Evolutionary conservation across 2,113 vertebrate genomes (phyloP), one percentile per base, ranked within the genome.

Genomic region (Ranitomeya imitator): DNA sequence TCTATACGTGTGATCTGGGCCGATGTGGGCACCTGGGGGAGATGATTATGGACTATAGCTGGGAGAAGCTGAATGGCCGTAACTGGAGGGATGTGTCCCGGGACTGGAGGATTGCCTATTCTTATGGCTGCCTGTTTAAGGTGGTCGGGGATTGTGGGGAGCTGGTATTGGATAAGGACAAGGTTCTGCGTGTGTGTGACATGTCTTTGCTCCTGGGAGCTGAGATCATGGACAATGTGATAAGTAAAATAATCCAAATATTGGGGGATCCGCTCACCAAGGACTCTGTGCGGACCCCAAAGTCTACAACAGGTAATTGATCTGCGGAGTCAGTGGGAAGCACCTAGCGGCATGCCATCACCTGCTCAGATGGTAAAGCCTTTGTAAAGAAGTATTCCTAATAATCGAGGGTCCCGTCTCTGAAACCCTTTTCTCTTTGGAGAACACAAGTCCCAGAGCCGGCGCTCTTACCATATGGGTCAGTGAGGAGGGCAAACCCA

Each of bases 161-260:
- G 14, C 77, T 83, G 0, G 89, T 92, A 0, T 77, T 90, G 21
- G 89, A 78, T 0, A 90, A 91, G 45, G 81, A 89, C 0, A 89
- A 94, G 16, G 97, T 96, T 21, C 91, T 99, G 60, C 94, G 90
- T 61, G 94, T 94, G 26, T 99, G 98, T 73, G 98, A 99, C 92
- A 92, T 98, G 96, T 97, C 96, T 65, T 93, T 99, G 85, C 94
- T 99, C 13, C 96, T 99, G 96, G 98, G 98, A 6, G 95, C 96
- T 0, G 90, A 96, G 83, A 93, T 99, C 77, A 90, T 96, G 89
- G 96, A 94, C 7, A 90, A 97, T 87, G 85, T 94, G 73, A 94
- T 99, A 57, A 92, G 94, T 69, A 94, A 91, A 21, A 85, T 98
- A 0, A 93, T 96, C 1, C 73, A 60, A 0, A 77, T 96, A 61